Base-by-base conservation (phyloP, 2,113 vertebrate species). In the Agelaius phoeniceus region DNA sequence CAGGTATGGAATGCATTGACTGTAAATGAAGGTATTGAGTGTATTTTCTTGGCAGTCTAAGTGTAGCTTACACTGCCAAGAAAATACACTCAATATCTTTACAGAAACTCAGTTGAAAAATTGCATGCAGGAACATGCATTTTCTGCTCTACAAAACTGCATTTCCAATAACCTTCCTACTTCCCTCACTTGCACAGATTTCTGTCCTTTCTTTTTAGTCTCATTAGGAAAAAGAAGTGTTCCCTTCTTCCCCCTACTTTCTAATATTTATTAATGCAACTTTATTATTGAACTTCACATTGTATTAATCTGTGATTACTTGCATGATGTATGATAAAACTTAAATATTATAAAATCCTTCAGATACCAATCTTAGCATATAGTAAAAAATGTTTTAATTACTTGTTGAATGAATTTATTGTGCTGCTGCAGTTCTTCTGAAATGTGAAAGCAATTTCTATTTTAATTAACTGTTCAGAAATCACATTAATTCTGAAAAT, bases 391-490 rank as follows among this genome's bases (percentile, higher is more conserved):
- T 57, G 73, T 61, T n/a, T 84, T 46, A 84, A 57, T 92, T 84
- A 71, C 39, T 51, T 49, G 31, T 62, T 74, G 79, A 90, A 94
- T 52, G 3, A 62, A 93, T 83, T 90, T 90, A 93, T 87, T 89
- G n/a, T 76, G 67, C 46, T 49, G 48, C 59, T 74, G 24, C 62
- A 72, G n/a, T 76, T 90, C 43, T 86, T 87, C 65, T 61, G 58
- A 93, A 91, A 84, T 6, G 16, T 65, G 84, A 95, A 85, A 73
- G 41, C 41, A 85, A 89, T 80, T 88, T 90, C 68, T 93, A 9
- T 79, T 93, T 84, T 76, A 91, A 88, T 85, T 85, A 79, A 84
- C 67, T 59, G 21, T 76, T 85, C 67, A 80, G 37, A 96, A 79
- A 59, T 73, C 49, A 69, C 0, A 5, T 26, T 68, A 74, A 58